Conservation (phyloP, 2,113 vertebrate species). For the Tragelaphus imberbis region DNA sequence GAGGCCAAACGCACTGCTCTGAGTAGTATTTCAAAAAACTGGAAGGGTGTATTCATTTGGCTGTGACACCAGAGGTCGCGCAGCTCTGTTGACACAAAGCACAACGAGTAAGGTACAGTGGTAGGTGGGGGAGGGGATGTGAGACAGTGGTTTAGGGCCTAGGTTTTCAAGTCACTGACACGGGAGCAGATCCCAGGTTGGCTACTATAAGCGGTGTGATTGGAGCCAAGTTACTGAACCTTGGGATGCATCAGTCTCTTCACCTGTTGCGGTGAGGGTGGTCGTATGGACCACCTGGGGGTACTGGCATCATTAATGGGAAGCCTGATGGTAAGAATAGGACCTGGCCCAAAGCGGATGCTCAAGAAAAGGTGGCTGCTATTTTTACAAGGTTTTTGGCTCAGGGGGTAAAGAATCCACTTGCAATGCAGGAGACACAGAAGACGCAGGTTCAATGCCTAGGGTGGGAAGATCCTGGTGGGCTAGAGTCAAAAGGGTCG, state of each 20-base stretch:
- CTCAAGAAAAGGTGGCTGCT: neutral
- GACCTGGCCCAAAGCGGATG: neutral
- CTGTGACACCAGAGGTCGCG: neutral
- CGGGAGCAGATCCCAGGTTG: no score
- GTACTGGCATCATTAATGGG: neutral
- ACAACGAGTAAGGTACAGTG: fast-evolving
- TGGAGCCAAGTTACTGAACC: neutral
- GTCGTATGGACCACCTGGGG: neutral
- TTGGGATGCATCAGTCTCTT: neutral
- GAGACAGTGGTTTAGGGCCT: no score
- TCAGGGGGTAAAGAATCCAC: neutral
- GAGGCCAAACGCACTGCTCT: neutral
- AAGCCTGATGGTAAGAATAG: neutral
- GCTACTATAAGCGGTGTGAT: neutral
- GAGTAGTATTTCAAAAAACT: neutral
- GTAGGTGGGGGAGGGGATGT: no score
- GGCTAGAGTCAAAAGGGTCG: neutral
- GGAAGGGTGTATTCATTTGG: neutral
- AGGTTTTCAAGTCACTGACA: neutral
- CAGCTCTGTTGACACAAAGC: neutral
- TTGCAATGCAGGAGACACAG: neutral
- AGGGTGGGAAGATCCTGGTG: neutral
- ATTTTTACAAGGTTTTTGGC: neutral
- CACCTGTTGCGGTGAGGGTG: neutral
- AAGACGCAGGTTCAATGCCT: neutral